phyloP scores from a whole-genome alignment of 2,113 vertebrate genomes.

The Periophthalmodon schlosseri region DNA sequence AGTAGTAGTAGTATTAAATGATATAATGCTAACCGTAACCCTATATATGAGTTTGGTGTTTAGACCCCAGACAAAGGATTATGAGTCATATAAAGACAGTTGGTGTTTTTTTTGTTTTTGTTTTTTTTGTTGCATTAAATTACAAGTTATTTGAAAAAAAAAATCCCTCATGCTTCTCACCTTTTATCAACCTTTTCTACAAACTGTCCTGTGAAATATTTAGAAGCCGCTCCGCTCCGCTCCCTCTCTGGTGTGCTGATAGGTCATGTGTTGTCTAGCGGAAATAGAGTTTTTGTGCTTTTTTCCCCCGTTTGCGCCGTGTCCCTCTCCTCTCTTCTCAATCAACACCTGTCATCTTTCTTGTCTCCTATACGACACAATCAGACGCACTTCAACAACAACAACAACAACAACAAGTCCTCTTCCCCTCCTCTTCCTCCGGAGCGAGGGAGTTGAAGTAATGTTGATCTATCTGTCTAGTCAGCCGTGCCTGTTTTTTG shows the following conservation, averaged over 20 bases:
- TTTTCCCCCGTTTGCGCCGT: background rate
- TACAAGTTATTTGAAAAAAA: too few relatives aligned
- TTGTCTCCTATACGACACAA: background rate
- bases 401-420: slow-evolving; percentile 10
- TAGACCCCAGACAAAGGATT: too few relatives aligned
- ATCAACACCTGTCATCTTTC: slow-evolving; percentile 5
- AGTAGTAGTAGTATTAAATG: too few relatives aligned
- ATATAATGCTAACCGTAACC: too few relatives aligned
- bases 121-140: too few relatives aligned
- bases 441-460: slow-evolving; percentile 7
- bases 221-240: slow-evolving; percentile 16
- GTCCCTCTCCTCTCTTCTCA: slow-evolving; percentile 12
- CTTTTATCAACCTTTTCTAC: background rate
- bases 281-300: slow-evolving; percentile 23
- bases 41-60: too few relatives aligned
- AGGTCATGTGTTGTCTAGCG: slow-evolving; percentile 47
- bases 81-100: too few relatives aligned
- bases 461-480: slow-evolving; percentile 42
- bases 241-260: slow-evolving; percentile 35
- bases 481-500: slow-evolving; percentile 48
- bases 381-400: slow-evolving; percentile 20
- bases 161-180: background rate
- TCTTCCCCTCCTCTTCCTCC: slow-evolving; percentile 6
- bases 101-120: too few relatives aligned
- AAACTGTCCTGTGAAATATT: background rate